Evolutionary conservation across 2,888 invertebrate species (phyloP).

Genomic region (Hydrotaea cyrtoneurina): DNA sequence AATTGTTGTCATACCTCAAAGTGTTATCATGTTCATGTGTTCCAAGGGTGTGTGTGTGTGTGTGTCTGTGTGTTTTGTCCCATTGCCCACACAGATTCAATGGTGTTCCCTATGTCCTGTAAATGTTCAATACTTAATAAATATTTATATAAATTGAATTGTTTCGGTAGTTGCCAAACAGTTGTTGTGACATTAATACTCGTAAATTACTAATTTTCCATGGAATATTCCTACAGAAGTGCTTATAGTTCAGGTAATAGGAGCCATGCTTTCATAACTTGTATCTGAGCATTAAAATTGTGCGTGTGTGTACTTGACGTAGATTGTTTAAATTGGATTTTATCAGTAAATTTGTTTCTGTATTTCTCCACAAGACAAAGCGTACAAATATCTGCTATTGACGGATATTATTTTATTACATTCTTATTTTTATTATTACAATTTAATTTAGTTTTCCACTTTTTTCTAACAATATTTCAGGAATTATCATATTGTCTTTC

Average conservation of each 20-base stretch:
- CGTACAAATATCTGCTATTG: neutral
- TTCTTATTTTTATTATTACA: no score
- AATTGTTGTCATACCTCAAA: constrained; percentile 17
- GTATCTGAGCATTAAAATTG: neutral
- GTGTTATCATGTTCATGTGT: constrained; percentile 8
- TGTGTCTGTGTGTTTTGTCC: neutral
- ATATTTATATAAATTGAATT: constrained; percentile 1
- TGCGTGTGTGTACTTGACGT: neutral
- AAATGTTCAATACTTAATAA: constrained; percentile 5
- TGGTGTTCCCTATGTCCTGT: neutral
- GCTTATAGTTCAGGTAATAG: neutral
- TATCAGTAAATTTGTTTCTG: neutral
- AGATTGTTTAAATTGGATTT: neutral
- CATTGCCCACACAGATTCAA: neutral
- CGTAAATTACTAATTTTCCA: neutral
- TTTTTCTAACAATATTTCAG: no score
- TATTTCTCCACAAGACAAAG: neutral
- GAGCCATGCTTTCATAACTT: neutral
- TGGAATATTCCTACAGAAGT: neutral
- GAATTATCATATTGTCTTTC: no score
- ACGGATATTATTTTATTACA: no score
- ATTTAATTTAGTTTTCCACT: no score
- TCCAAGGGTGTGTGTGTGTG: neutral
- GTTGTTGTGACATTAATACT: neutral
- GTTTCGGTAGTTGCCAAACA: constrained; percentile 1